Conservation (phyloP, 1,140 invertebrate genomes). For the Brachionus manjavacas region DNA sequence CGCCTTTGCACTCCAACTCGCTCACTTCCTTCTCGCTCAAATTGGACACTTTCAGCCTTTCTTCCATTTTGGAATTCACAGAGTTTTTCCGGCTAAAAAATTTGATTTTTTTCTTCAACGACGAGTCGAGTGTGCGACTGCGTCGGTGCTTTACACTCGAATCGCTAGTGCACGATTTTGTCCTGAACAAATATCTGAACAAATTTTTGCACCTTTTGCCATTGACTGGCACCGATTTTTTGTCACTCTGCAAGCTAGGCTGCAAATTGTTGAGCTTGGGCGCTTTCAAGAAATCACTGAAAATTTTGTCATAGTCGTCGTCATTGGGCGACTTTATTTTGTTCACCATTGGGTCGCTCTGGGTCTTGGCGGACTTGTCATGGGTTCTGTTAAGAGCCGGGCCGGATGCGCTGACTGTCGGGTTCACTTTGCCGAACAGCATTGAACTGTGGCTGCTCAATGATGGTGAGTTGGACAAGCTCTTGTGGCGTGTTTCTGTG, state of each 20-base stretch:
- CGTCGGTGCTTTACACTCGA: neutral
- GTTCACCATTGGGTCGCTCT: neutral
- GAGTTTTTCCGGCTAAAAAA: neutral
- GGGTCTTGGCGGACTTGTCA: too few species aligned
- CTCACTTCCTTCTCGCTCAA: neutral
- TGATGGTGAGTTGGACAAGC: neutral
- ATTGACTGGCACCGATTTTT: neutral
- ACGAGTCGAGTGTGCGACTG: neutral
- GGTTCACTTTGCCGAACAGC: neutral
- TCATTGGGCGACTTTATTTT: neutral
- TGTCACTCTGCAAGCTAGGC: neutral
- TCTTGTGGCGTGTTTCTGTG: neutral
- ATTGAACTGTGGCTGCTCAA: neutral
- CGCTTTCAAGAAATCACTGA: neutral
- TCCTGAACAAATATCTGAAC: neutral
- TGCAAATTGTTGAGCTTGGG: neutral
- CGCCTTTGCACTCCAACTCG: neutral
- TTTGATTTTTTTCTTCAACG: neutral
- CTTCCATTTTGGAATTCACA: neutral
- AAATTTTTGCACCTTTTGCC: neutral
- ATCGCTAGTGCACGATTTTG: neutral
- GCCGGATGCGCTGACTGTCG: too few species aligned
- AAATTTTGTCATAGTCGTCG: conserved; percentile 38
- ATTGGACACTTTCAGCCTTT: neutral
- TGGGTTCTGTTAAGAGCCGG: too few species aligned